Base-by-base conservation (phyloP, 2,797 vertebrate species). In the Hafferia zeledoni region DNA sequence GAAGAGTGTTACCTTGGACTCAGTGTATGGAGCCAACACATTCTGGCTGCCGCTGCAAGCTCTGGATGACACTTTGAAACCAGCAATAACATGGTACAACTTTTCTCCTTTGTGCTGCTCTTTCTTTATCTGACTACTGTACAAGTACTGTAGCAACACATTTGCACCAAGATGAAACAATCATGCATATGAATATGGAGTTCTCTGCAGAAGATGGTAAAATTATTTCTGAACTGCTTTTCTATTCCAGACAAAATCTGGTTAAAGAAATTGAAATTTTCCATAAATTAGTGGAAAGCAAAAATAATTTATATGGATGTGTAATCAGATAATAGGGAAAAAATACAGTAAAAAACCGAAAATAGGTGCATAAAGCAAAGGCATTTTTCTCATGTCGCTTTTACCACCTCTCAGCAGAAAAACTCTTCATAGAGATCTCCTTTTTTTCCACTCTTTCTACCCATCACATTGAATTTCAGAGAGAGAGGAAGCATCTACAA, bases 11-110 rank as follows among this genome's bases (percentile, higher is more conserved):
- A 83, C 19, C 35, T 39, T 25, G n/a, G 68, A 30, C 63, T 14
- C 22, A 2, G 19, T 2, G 0, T 6, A 76, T 1, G 4, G 3
- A 24, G 18, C 13, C 47, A 46, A 39, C 30, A 53, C 0, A 0
- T 23, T 55, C 77, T 33, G 23, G 19, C 55, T 65, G 56, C 44
- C 50, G 35, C 27, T 41, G 17, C 28, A 68, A 78, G 50, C 33
- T 41, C 53, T 46, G 46, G 28, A 39, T 28, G 50, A 39, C 3
- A 2, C 69, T 1, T 2, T 15, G 37, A 87, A 90, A 53, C 6
- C n/a, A 35, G 65, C 37, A 91, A 75, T 3, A 53, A 61, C 0
- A 0, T 11, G 19, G 20, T 4, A 31, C 49, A 49, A 35, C 43
- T 74, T 52, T 70, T 72, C 28, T 63, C 25, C 15, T 25, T 79